Conservation (phyloP, 1,140 invertebrate species). For the Apocrypta bakeri region DNA sequence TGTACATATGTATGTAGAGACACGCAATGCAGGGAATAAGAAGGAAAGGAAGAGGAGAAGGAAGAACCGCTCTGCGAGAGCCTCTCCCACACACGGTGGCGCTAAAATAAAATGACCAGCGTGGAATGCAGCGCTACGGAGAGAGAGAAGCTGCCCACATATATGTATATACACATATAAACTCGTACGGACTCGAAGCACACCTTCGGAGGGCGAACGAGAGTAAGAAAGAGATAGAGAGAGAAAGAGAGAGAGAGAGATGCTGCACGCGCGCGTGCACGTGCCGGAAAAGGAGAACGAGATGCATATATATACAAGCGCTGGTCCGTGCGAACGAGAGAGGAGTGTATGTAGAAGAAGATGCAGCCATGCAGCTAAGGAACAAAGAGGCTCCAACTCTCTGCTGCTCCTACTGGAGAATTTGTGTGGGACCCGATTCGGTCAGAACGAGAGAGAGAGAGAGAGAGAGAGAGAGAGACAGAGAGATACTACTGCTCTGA, state of each 20-base stretch:
- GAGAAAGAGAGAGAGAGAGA: slow-evolving; percentile 13
- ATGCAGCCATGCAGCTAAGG: not conserved
- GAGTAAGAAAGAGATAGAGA: not conserved
- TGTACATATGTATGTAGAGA: too few relatives aligned
- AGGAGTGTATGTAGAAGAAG: not conserved
- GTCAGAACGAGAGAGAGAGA: not conserved
- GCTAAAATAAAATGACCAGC: slow-evolving; percentile 70
- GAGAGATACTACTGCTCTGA: not conserved
- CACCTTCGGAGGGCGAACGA: not conserved
- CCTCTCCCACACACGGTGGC: slow-evolving; percentile 62
- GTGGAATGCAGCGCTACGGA: slow-evolving; percentile 60
- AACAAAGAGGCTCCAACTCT: slow-evolving; percentile 24
- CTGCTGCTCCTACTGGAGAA: not conserved
- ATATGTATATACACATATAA: slow-evolving; percentile 8
- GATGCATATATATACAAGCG: not conserved
- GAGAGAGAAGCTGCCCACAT: slow-evolving; percentile 42
- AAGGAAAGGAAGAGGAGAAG: not conserved
- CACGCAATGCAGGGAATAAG: too few relatives aligned
- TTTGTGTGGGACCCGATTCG: slow-evolving; percentile 11
- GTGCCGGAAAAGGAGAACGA: slow-evolving; percentile 51
- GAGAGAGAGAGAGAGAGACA: not conserved
- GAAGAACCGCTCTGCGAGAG: slow-evolving; percentile 35
- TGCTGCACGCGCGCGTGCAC: slow-evolving; percentile 37
- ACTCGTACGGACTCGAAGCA: not conserved
- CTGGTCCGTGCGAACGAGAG: not conserved